Conservation (phyloP, 2,888 invertebrate species). For the Atethmia centrago region DNA sequence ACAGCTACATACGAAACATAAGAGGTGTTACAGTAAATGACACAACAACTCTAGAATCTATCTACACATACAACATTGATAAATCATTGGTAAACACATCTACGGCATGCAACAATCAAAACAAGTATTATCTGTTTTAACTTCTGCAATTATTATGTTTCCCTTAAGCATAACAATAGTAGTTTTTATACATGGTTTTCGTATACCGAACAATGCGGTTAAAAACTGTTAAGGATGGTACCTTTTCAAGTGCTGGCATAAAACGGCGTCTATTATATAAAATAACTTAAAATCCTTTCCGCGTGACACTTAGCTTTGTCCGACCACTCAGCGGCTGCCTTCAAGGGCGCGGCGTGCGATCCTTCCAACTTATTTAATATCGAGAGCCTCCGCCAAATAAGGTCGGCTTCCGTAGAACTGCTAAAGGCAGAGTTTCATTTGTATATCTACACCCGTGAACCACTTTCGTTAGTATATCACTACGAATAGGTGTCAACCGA, state of each 20-base stretch:
- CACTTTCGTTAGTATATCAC: conserved; percentile 1
- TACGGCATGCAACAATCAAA: conserved; percentile 19
- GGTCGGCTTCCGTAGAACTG: conserved; percentile 24
- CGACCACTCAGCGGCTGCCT: conserved; percentile 26
- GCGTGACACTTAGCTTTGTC: conserved; percentile 30
- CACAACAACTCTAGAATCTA: not conserved
- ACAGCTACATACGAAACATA: no score
- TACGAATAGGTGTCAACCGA: not conserved
- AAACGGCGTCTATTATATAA: conserved; percentile 19
- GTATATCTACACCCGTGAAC: conserved; percentile 13
- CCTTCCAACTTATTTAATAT: conserved; percentile 66
- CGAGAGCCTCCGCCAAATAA: conserved; percentile 41
- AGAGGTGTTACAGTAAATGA: not conserved
- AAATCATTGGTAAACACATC: not conserved
- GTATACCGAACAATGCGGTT: not conserved
- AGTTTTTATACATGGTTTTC: not conserved
- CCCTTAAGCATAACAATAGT: not conserved
- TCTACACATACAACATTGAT: not conserved
- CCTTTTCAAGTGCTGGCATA: conserved; percentile 8
- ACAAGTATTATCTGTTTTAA: not conserved
- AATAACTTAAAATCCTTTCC: conserved; percentile 30
- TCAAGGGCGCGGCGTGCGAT: conserved; percentile 29
- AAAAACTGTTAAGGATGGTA: not conserved
- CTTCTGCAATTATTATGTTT: not conserved
- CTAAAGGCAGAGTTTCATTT: conserved; percentile 28